phyloP scores from a whole-genome alignment of 1,140 invertebrate genomes.

The Spodoptera frugiperda region DNA sequence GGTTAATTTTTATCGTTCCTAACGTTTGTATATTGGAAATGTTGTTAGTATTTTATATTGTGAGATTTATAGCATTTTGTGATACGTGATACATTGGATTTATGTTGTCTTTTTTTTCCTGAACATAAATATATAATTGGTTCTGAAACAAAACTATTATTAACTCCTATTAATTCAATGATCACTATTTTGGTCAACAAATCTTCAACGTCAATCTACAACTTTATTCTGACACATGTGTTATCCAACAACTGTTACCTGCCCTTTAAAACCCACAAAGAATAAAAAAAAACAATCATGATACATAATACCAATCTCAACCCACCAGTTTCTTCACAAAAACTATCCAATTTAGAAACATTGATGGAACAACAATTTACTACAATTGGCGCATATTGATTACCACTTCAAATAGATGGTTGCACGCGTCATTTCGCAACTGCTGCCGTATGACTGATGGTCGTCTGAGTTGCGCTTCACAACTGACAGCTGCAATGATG shows the following conservation, averaged over 20 bases:
- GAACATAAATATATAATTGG: too few species aligned
- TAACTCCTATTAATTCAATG: neutral
- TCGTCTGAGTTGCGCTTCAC: slow-evolving; percentile 1
- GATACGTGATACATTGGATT: neutral
- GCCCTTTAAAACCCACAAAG: too few species aligned
- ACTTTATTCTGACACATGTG: too few species aligned
- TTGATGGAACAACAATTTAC: slow-evolving; percentile 13
- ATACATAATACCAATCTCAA: too few species aligned
- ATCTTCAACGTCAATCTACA: too few species aligned
- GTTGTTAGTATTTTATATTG: slow-evolving; percentile 10
- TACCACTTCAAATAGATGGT: slow-evolving; percentile 40
- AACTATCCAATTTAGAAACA: neutral
- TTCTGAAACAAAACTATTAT: too few species aligned
- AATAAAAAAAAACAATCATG: too few species aligned
- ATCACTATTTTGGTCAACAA: neutral
- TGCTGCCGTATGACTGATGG: slow-evolving; percentile 39
- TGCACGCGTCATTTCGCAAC: slow-evolving; percentile 39
- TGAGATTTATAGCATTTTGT: neutral
- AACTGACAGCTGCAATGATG: slow-evolving; percentile 44
- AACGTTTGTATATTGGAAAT: slow-evolving; percentile 17
- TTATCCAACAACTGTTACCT: too few species aligned
- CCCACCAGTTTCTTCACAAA: too few species aligned
- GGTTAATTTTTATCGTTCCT: slow-evolving; percentile 43
- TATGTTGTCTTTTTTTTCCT: too few species aligned
- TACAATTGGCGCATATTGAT: slow-evolving; percentile 36